Conservation (phyloP, 2,888 invertebrate species). For the Pyrocoelia pectoralis region DNA sequence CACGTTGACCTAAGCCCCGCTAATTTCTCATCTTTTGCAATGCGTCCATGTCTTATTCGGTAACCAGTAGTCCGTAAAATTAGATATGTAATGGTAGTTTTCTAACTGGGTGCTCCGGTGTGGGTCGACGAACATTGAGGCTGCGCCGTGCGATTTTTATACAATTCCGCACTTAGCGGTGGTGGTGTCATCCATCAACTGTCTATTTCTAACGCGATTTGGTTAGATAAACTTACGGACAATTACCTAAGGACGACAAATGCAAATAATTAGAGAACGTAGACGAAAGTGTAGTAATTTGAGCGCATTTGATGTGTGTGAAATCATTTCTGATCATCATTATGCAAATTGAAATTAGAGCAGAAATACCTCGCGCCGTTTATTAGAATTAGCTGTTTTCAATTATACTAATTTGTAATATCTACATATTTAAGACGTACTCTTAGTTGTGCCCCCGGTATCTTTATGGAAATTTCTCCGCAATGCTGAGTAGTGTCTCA, state of each 20-base stretch:
- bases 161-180: slow-evolving; percentile 19
- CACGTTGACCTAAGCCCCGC: slow-evolving; percentile 31
- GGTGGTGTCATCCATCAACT: slow-evolving; percentile 23
- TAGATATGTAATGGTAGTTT: slow-evolving; percentile 41
- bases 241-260: not conserved
- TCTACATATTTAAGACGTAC: slow-evolving; percentile 1
- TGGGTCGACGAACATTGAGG: slow-evolving; percentile 35
- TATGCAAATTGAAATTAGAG: slow-evolving; percentile 13
- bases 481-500: not conserved
- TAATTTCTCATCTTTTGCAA: slow-evolving; percentile 43
- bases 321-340: slow-evolving; percentile 2
- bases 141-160: slow-evolving; percentile 26
- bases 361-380: not conserved
- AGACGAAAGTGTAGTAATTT: not conserved
- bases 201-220: not conserved
- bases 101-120: slow-evolving; percentile 35
- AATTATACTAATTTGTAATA: slow-evolving; percentile 1
- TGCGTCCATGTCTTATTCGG: slow-evolving; percentile 41
- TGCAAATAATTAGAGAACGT: not conserved
- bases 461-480: not conserved
- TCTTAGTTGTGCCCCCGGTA: not conserved
- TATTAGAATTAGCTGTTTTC: not conserved
- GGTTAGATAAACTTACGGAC: not conserved
- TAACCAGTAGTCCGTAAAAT: slow-evolving; percentile 45
- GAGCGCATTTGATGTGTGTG: not conserved